These are phyloP conservation scores for Emydocephalus ijimae DNA, from an alignment of 2,113 vertebrate species.

Conservation along the genomic window DNA sequence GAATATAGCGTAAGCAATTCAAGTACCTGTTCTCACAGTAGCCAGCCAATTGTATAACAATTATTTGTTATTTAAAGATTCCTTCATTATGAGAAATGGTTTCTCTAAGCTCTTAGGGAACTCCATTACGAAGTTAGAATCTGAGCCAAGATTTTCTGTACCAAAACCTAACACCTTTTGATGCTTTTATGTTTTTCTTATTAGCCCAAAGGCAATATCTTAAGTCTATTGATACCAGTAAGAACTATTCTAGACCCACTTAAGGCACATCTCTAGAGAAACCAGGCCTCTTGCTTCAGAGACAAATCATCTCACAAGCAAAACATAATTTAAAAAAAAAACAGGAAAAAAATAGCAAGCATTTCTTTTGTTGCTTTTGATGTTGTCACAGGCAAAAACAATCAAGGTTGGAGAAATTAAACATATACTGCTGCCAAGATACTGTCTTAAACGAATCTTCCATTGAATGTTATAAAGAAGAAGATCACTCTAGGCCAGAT, in stretches of 20 bases:
- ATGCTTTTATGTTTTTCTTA: not conserved
- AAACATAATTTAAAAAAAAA: not conserved
- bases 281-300: not conserved
- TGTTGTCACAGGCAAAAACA: not conserved
- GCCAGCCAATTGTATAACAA: not conserved
- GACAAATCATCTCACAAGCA: not conserved
- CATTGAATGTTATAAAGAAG: not conserved
- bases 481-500: not conserved
- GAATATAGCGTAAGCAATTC: not conserved
- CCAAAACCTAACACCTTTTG: not conserved
- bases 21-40: not conserved
- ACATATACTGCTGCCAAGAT: not conserved
- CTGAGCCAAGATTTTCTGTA: not conserved
- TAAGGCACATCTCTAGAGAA: not conserved
- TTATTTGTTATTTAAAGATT: not conserved
- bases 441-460: not conserved
- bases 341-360: not conserved
- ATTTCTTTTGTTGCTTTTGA: not conserved
- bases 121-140: not conserved
- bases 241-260: not conserved
- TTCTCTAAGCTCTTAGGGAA: not conserved
- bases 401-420: not conserved
- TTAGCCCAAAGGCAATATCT: not conserved
- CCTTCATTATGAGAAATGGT: not conserved
- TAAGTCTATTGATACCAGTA: not conserved